Evolutionary conservation across 2,113 vertebrate species (phyloP).

Genomic region (Neodon shergylaensis): DNA sequence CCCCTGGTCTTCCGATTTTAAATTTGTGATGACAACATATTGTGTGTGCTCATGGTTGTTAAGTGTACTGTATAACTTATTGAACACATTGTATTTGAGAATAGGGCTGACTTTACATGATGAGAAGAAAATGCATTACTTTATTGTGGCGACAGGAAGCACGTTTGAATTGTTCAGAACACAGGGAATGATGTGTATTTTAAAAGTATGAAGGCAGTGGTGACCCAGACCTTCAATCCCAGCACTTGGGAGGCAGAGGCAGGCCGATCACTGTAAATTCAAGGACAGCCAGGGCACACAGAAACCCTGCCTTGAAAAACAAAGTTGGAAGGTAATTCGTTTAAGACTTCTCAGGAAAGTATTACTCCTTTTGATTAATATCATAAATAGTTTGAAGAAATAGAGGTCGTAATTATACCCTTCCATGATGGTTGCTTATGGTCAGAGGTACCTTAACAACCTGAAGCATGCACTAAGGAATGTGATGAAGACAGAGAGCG

Average conservation of each 20-base stretch:
- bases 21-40: conserved; percentile 1
- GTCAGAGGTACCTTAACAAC: neutral
- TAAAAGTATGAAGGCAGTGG: neutral
- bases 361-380: conserved; percentile 5
- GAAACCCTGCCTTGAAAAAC: neutral
- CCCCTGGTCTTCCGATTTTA: neutral
- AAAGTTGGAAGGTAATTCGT: conserved; percentile 23
- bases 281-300: neutral
- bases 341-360: neutral
- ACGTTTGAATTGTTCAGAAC: conserved; percentile 13
- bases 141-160: neutral
- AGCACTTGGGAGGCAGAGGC: neutral
- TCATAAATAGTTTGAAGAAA: neutral
- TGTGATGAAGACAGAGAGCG: neutral
- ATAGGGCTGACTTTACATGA: neutral
- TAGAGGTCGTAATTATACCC: neutral
- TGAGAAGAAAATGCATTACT: conserved; percentile 12
- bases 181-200: neutral
- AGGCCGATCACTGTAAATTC: neutral
- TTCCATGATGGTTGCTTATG: neutral
- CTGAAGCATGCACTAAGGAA: neutral
- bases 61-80: neutral
- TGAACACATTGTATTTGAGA: neutral
- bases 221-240: neutral
- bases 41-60: neutral